Base-by-base conservation (phyloP, 2,113 vertebrate species). In the Phoenicopterus ruber region DNA sequence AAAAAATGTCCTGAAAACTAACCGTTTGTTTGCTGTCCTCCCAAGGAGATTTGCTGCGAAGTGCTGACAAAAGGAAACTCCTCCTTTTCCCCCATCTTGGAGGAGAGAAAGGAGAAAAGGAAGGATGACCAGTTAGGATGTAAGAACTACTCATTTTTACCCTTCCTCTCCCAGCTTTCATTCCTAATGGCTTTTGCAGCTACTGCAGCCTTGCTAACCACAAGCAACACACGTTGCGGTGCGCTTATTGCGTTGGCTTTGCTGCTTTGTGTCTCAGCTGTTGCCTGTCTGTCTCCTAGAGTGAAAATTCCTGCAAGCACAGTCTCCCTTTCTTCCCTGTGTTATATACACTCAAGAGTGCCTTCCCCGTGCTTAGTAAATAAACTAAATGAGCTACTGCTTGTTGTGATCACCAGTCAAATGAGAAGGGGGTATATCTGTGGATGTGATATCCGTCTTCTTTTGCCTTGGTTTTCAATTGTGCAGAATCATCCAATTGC, bases 221-320 rank as follows among this genome's bases (percentile, higher is more conserved):
- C 67, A 46, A 61, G 31, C 31, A 72, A 5, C 1, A 1, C 54
- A 38, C 4, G 2, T 7, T 71, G 36, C 1, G 1, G 4, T 32
- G 25, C 1, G 0, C 8, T 83, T 80, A 40, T 38, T 82, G 57
- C 74, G 17, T 36, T 71, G 59, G 17, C 36, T 92, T 82, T 91
- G 24, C 59, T 72, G 17, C 58, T 84, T 78, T 85, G 26, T 8
- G 3, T 80, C 76, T 90, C 40, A 36, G 36, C 54, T 61, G 19
- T 65, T 88, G 24, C 70, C 70, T 63, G 44, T 26, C 55, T 81
- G 44, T 69, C 9, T 82, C 44, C 55, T 32, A 20, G 32, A 54
- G 29, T 28, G 17, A 86, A 83, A 88, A 73, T 29, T 70, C 63
- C 42, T 92, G 19, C 63, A 86, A 57, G 29, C 4, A 11, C 10